phyloP scores from a whole-genome alignment of 92 coral and sea anemone species.

The Plumapathes pennacea region DNA sequence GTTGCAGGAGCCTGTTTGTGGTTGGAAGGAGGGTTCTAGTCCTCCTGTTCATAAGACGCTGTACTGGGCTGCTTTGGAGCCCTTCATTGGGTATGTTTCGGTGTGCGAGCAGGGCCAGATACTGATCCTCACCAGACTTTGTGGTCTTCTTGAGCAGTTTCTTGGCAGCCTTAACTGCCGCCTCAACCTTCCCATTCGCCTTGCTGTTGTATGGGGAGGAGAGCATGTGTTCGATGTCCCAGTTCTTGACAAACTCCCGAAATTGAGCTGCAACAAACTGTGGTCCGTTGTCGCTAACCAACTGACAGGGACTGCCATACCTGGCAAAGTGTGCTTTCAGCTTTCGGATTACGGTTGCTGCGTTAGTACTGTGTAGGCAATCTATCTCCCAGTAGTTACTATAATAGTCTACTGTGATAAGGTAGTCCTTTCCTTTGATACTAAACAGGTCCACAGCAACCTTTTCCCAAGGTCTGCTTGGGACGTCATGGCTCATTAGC shows the following conservation, averaged over 20 bases:
- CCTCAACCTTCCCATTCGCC: too few species aligned
- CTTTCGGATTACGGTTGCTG: too few species aligned
- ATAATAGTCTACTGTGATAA: background rate
- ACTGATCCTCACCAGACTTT: background rate
- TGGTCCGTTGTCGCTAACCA: background rate
- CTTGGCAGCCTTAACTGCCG: background rate
- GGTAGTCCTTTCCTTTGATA: conserved; percentile 5
- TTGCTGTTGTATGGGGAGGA: too few species aligned
- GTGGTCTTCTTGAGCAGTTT: background rate
- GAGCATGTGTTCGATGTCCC: background rate
- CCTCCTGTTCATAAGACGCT: background rate
- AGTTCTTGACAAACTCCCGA: background rate
- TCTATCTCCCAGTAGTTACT: conserved; percentile 12
- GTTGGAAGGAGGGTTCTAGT: background rate
- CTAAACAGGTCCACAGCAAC: background rate
- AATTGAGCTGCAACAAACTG: background rate
- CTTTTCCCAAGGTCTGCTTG: conserved; percentile 1
- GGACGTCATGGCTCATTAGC: conserved; percentile 5
- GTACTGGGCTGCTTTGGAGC: background rate
- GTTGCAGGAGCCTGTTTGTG: too few species aligned
- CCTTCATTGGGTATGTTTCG: too few species aligned
- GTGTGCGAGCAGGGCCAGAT: too few species aligned
- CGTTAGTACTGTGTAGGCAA: conserved; percentile 1
- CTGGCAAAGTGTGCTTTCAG: too few species aligned
- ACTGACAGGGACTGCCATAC: background rate